Conservation (phyloP, 2,797 vertebrate species). For the Botia kubotai region DNA sequence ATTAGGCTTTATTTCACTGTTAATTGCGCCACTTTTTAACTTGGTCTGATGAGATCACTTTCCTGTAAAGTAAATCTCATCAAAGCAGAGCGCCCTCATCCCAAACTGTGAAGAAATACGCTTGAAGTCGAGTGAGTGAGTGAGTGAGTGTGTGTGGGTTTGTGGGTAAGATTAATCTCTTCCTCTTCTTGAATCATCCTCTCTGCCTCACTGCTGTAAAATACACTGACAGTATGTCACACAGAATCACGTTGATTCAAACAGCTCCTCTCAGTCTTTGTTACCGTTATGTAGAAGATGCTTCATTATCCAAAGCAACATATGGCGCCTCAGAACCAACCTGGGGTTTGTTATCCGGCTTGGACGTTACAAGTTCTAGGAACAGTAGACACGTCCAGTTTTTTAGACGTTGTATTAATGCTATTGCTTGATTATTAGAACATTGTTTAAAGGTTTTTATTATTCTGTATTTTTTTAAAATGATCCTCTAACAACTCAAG, state of each 20-base stretch:
- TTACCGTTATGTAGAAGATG: background rate
- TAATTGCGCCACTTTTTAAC: background rate
- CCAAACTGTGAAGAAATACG: slow-evolving; percentile 38
- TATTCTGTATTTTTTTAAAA: too few relatives aligned
- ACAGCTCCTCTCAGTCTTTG: background rate
- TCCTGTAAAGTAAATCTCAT: slow-evolving; percentile 25
- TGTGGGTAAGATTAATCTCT: slow-evolving; percentile 29
- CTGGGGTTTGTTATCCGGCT: background rate
- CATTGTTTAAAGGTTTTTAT: too few relatives aligned
- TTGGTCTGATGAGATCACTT: slow-evolving; percentile 12
- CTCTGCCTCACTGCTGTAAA: background rate
- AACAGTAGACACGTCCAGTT: too few relatives aligned
- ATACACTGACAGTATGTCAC: slow-evolving; percentile 14
- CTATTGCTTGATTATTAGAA: too few relatives aligned
- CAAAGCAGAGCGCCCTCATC: slow-evolving; percentile 19
- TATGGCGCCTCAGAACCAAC: background rate
- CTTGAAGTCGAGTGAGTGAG: slow-evolving; percentile 28
- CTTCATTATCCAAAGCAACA: background rate
- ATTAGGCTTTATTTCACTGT: background rate
- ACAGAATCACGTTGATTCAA: background rate
- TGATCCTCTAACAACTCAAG: too few relatives aligned
- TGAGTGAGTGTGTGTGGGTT: background rate
- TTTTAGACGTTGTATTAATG: too few relatives aligned
- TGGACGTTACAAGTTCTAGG: background rate
- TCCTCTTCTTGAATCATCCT: slow-evolving; percentile 15